A percentile compares a stretch with the other conserved stretches of the same genome.
These are phyloP conservation scores for Drosophila ezoana DNA, from an alignment of 2,888 invertebrate species.

Conservation along the genomic window DNA sequence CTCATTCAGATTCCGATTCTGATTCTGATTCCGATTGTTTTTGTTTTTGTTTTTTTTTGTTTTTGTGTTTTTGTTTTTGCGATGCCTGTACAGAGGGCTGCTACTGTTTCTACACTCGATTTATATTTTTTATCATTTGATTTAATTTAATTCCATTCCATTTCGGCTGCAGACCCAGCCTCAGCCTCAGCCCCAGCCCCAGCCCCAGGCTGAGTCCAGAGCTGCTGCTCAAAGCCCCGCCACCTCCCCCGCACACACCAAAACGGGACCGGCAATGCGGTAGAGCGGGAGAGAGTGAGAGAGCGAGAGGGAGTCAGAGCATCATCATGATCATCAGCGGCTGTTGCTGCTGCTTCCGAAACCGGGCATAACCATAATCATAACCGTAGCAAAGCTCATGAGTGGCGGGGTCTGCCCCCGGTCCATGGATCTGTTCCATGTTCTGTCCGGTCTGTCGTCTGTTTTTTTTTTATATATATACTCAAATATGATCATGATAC, in stretches of 20 bases:
- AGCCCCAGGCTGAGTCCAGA: constrained; percentile 16
- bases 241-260: constrained; percentile 1
- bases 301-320: constrained; percentile 14
- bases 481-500: constrained; percentile 39
- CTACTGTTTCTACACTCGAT: constrained; percentile 80
- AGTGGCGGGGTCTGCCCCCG: constrained; percentile 27
- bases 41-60: constrained; percentile 19
- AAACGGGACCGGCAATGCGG: constrained; percentile 31
- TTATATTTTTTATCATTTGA: constrained; percentile 83
- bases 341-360: constrained; percentile 65
- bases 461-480: constrained; percentile 11
- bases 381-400: constrained; percentile 56
- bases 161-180: constrained; percentile 59
- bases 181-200: constrained; percentile 34
- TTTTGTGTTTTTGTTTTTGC: constrained; percentile 30
- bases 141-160: constrained; percentile 83
- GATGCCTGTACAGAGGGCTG: constrained; percentile 68
- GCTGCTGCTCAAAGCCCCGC: constrained; percentile 32
- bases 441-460: constrained; percentile 9
- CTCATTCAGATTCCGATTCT: constrained; percentile 41
- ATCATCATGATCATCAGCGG: constrained; percentile 26
- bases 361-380: constrained; percentile 58
- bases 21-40: constrained; percentile 53
- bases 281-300: constrained; percentile 5
- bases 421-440: constrained; percentile 9